Evolutionary conservation across 2,797 vertebrate species (phyloP).

Genomic region (Acanthis flammea): DNA sequence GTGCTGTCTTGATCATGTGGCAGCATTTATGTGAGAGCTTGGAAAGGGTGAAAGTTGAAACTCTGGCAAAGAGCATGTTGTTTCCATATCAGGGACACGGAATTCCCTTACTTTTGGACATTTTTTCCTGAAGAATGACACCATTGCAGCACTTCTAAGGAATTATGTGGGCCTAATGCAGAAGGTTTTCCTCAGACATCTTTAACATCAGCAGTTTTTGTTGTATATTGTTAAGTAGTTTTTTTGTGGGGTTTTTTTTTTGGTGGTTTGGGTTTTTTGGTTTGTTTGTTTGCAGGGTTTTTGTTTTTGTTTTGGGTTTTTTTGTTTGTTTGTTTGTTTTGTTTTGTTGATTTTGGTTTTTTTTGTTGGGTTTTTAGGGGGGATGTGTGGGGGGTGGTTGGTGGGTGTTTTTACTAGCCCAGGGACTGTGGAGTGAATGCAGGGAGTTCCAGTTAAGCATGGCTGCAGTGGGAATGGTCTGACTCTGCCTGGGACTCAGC

Average conservation of each 20-base stretch:
- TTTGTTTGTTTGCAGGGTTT: background rate
- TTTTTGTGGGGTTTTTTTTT: no score
- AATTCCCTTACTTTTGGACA: slow-evolving; percentile 29
- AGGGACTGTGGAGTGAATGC: background rate
- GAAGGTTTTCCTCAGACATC: background rate
- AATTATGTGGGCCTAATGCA: background rate
- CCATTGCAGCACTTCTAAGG: background rate
- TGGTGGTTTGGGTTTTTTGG: background rate
- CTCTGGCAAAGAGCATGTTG: background rate
- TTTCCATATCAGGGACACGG: background rate
- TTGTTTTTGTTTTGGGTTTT: background rate
- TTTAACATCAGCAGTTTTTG: background rate
- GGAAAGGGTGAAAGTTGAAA: background rate
- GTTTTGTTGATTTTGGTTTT: background rate
- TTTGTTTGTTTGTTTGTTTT: background rate
- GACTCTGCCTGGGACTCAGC: background rate
- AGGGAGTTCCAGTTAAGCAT: background rate
- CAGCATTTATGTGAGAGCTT: background rate
- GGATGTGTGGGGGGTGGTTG: accelerated
- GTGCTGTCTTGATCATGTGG: background rate
- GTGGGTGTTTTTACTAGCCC: background rate
- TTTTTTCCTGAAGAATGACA: background rate
- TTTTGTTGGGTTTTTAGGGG: background rate
- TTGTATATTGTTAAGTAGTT: background rate
- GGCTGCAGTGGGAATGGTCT: background rate